These are phyloP conservation scores for Odobenus rosmarus DNA, from an alignment of 2,113 vertebrate species.

Conservation along the genomic window DNA sequence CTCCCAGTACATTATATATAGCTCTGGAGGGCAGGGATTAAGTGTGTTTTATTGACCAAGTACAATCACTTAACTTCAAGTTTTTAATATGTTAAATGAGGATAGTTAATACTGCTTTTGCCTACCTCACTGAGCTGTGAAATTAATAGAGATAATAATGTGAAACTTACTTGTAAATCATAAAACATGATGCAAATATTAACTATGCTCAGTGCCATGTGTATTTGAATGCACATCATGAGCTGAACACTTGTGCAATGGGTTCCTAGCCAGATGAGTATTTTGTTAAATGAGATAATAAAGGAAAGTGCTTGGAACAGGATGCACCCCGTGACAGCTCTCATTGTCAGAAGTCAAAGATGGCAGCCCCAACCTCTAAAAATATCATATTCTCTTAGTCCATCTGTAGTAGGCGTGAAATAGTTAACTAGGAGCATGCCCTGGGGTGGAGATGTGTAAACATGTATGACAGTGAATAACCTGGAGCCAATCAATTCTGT, in stretches of 20 bases:
- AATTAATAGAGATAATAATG: conserved; percentile 69
- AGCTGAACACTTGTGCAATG: background rate
- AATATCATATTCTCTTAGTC: background rate
- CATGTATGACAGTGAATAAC: background rate
- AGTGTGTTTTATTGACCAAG: conserved; percentile 56
- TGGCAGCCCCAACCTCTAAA: background rate
- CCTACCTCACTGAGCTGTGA: conserved; percentile 67
- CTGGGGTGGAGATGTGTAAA: background rate
- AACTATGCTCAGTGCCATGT: background rate
- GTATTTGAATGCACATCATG: background rate
- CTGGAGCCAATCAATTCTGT: too few species aligned
- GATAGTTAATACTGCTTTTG: conserved; percentile 33
- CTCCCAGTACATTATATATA: background rate
- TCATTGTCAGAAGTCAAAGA: background rate
- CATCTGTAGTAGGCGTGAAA: background rate
- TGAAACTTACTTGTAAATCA: conserved; percentile 48
- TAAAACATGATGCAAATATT: background rate
- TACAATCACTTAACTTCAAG: conserved; percentile 34
- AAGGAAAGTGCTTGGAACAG: background rate
- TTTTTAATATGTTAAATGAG: conserved; percentile 69
- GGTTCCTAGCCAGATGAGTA: background rate
- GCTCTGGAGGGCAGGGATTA: conserved; percentile 31
- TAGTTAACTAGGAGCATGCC: accelerated
- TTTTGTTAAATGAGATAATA: conserved; percentile 1
- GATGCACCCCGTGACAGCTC: accelerated